Evolutionary conservation across 1,140 invertebrate species (phyloP), one percentile per base, ranked within the genome.

Genomic region (Procambarus clarkii): DNA sequence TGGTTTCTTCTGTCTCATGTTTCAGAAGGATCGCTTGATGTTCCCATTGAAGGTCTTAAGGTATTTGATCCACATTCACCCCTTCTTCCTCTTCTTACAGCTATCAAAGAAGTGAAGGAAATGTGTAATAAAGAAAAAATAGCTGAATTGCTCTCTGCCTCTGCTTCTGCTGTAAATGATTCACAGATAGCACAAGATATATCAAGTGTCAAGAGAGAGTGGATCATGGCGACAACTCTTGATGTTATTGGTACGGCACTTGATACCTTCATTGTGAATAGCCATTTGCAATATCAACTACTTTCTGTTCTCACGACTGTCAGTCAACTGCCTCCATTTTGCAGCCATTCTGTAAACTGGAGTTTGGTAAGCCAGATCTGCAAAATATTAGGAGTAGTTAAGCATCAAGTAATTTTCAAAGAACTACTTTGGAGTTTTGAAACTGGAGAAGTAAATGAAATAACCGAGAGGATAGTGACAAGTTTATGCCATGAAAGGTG

Each of bases 161-260:
- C 34, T 79, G 88, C 82, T 24, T 48, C 76, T 18, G 50, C 58
- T 24, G 77, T 90, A 69, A 46, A 48, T 45, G 60, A 79, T 48
- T 7, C 46, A 5, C 60, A 71, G n/a, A 18, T 48, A 21, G 79
- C 81, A n/a, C 45, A 58, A 60, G 4, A 84, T 34, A n/a, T 54
- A 76, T 7, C 54, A 4, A 45, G 18, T 74, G 18, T 15, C 44
- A 64, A 78, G 0, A 78, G 58, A 60, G 76, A 79, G 5, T 91
- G 88, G 88, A 21, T 77, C 3, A 71, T 24, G 45, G 64, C 13
- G 9, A 50, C 77, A 24, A 45, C 71, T 11, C 58, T 78, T 24
- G 82, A 91, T 50, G 69, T 91, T 74, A 91, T 91, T 85, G 82
- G 60, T 13, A 85, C 21, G n/a, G 74, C 82, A n/a, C 88, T 91